Conservation (phyloP, 30 jellyfish, hydroid and myxozoan species). For the Cassiopea andromeda region DNA sequence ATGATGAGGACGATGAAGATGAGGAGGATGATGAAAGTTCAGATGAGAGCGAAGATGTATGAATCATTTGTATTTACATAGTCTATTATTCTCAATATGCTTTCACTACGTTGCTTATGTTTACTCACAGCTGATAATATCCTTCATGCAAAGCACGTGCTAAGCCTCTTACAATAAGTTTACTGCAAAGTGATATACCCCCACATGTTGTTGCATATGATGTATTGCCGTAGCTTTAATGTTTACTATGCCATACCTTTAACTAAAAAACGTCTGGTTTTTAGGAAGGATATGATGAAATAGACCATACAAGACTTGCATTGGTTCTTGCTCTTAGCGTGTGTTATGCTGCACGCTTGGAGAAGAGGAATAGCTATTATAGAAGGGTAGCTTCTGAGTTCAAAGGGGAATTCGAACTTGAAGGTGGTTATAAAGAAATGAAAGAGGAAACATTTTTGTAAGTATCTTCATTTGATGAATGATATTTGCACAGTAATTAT, state of each 20-base stretch:
- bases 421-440: constrained; percentile 49
- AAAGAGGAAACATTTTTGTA: constrained; percentile 65
- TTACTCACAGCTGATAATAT: too few relatives aligned
- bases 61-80: background rate
- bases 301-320: constrained; percentile 30
- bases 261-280: background rate
- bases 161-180: too few relatives aligned
- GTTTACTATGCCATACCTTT: too few relatives aligned
- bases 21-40: background rate
- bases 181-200: too few relatives aligned
- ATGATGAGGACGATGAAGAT: constrained; percentile 13
- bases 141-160: too few relatives aligned
- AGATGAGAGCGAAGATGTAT: background rate
- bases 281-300: background rate
- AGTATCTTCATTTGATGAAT: background rate
- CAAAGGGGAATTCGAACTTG: constrained; percentile 42
- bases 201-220: too few relatives aligned
- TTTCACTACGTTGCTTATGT: too few relatives aligned
- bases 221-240: too few relatives aligned
- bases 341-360: constrained; percentile 83
- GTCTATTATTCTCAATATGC: too few relatives aligned
- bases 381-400: constrained; percentile 31
- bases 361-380: constrained; percentile 49
- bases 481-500: too few relatives aligned
- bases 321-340: constrained; percentile 71